Base-by-base conservation (phyloP, 2,797 vertebrate species). In the Merluccius polli region DNA sequence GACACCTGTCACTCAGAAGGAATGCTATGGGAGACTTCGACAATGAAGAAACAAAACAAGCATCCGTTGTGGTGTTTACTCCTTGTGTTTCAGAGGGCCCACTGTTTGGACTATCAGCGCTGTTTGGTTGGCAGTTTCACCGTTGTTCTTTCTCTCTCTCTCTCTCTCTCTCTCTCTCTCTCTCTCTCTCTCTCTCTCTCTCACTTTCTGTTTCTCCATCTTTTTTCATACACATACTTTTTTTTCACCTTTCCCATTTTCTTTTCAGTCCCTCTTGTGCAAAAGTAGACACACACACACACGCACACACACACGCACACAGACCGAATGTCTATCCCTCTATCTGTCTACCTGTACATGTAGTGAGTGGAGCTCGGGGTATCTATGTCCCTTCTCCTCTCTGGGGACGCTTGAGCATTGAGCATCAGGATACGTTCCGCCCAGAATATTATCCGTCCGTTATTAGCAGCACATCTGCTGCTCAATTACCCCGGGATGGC, bases 11-110 rank as follows among this genome's bases (percentile, higher is more conserved):
- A 81, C 77, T 85, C 83, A 80, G 75, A 82, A 76, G 79, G 80
- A 85, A 84, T 87, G 82, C 72, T 76, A 83, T 72, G 21, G 52
- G 52, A 59, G 52, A 59, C 52, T 59, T 59, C 52, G n/a, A 24
- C 52, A 24, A 7, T 59, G n/a, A n/a, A 4, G 12, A n/a, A 4
- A 59, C 52, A 9, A 85, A 88, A 81, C 70, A 13, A 73, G 72
- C 78, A 80, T 75, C 84, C 86, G 80, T 88, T 86, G 79, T 89
- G 73, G 79, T 85, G 75, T 85, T 91, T 48, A 83, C 85, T 87
- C 71, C 87, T 89, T 89, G 67, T 82, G 74, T 86, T 90, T 92
- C 85, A 86, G 82, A 90, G 88, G 91, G 91, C 21, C 52, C 52
- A 24, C 21, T 9, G 48, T 52, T 52, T 52, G 48, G 48, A 21